A percentile compares a stretch with the other conserved stretches of the same genome.
Conservation (phyloP, 2,113 vertebrate species). For the Neotoma lepida region DNA sequence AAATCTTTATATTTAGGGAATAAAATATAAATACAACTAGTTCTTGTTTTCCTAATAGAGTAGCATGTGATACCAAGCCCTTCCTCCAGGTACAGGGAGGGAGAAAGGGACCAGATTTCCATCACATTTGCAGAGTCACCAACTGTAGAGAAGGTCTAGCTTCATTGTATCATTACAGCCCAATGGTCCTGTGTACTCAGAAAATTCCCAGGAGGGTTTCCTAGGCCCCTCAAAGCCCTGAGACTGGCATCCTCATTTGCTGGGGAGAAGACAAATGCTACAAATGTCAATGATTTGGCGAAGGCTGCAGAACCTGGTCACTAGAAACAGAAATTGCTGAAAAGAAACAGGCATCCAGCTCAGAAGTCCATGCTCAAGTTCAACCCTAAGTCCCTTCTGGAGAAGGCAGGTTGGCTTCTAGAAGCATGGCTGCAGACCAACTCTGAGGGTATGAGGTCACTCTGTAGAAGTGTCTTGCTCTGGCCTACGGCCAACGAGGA, state of each 20-base stretch:
- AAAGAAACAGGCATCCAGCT: background rate
- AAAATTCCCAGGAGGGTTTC: constrained; percentile 8
- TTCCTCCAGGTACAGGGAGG: background rate
- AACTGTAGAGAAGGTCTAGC: background rate
- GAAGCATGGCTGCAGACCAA: fast-evolving
- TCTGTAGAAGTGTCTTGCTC: background rate
- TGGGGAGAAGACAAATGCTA: background rate
- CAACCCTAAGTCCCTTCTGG: background rate
- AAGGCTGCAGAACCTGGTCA: background rate
- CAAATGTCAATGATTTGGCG: too few relatives aligned
- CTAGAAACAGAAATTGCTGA: background rate
- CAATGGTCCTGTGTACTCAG: constrained; percentile 4
- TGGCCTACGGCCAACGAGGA: background rate
- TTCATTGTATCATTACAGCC: background rate
- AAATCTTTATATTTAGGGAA: background rate
- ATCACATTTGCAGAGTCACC: background rate
- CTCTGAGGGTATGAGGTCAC: background rate
- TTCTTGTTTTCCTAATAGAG: background rate
- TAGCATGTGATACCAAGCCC: background rate
- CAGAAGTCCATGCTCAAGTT: background rate
- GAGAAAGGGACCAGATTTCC: background rate
- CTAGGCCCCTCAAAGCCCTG: background rate
- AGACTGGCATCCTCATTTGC: background rate
- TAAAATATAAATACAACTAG: background rate
- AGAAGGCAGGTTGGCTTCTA: background rate